Base-by-base conservation (phyloP, 1,140 invertebrate genomes). In the Magallana gigas region DNA sequence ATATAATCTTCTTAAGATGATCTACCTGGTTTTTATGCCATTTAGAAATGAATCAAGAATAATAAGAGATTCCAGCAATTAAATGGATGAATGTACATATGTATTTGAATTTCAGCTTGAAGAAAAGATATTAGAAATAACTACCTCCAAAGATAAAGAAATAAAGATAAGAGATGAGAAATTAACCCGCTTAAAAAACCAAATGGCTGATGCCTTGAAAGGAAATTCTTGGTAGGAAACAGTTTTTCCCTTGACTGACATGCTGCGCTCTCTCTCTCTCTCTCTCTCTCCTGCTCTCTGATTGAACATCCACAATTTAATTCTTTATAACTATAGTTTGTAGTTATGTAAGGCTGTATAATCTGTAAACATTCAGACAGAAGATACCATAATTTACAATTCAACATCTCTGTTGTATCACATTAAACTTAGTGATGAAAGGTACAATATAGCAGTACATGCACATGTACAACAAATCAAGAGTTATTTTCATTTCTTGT, bases 141-240 rank as follows among this genome's bases (percentile, higher is more conserved):
- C 85, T 18, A 87, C 87, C 18, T 86, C 87, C 29, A 92, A 93
- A 85, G 91, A 92, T 57, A 89, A 91, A 85, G 91, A 93, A 86
- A 92, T 94, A 9, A 88, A 88, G 23, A 85, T 91, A 84, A 89
- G 88, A 88, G 93, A 94, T 84, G 91, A 92, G 76, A 94, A 93
- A 87, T 71, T 94, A 36, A 85, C 81, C 23, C 88, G 91, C 83
- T 85, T 94, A 57, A 94, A 94, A 83, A 90, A 89, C 57, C 93
- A 94, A 84, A 94, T 94, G 91, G 93, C 93, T 62, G 93, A 93
- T 84, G 92, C 92, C 56, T 88, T 94, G 57, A 92, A 93, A 88
- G 93, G 93, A 85, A 94, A 94, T 80, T 94, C 93, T 29, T 93
- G 93, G 93, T 93, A 85, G 88, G 57, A 48, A 48, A 48, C 5